Evolutionary conservation across 2,888 invertebrate species (phyloP).

Genomic region (Sesamia inferens): DNA sequence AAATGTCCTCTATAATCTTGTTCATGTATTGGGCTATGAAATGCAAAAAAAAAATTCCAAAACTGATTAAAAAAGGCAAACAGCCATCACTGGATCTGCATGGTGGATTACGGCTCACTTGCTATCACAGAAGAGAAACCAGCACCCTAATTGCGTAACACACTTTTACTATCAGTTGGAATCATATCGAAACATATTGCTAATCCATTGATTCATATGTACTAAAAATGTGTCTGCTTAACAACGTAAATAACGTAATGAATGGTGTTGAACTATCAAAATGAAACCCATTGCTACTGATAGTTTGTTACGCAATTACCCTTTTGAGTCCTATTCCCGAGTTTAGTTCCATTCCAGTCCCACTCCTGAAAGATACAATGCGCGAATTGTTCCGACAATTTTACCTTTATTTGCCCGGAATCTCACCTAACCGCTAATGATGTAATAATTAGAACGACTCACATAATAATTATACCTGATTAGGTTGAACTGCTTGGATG

Average conservation of each 20-base stretch:
- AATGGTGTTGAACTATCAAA: no score
- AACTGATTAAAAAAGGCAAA: no score
- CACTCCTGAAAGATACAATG: slow-evolving; percentile 5
- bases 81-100: neutral
- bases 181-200: no score
- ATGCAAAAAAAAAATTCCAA: neutral
- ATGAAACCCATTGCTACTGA: no score
- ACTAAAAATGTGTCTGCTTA: no score
- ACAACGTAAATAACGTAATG: no score
- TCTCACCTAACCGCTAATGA: slow-evolving; percentile 2
- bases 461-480: slow-evolving; percentile 24
- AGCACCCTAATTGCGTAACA: no score
- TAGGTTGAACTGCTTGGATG: slow-evolving; percentile 22
- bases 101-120: neutral
- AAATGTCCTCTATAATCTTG: neutral
- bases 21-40: neutral
- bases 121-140: neutral
- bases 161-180: no score
- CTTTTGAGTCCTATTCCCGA: no score
- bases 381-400: neutral
- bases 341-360: no score
- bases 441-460: slow-evolving; percentile 23
- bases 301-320: no score
- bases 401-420: slow-evolving; percentile 3
- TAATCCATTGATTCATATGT: no score